Base-by-base conservation (phyloP, 2,797 vertebrate species). In the Sebastes kiyomatsui region DNA sequence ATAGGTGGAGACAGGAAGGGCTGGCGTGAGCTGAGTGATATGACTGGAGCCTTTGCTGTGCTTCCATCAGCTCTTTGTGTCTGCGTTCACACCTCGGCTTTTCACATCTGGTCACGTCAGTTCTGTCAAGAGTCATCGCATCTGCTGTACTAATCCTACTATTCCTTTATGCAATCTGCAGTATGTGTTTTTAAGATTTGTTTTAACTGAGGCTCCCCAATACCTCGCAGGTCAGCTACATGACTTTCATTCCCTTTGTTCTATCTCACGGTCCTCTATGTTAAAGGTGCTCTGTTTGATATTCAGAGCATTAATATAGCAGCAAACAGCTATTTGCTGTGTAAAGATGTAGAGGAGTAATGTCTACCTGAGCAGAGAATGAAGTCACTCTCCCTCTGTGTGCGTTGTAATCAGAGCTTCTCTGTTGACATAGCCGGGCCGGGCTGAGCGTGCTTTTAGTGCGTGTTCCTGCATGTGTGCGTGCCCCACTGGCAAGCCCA, bases 1-100 rank as follows among this genome's bases (percentile, higher is more conserved):
- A 92, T 96, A 95, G 93, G 79, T 93, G 92, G 83, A 93, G 89
- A 93, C 88, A 85, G 89, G 79, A 88, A 89, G 59, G 67, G 78
- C 88, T 85, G 75, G 52, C 66, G 52, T 74, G 73, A 86, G 81
- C 77, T 71, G 88, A 90, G 74, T 49, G 56, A 74, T 79, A n/a
- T 56, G 85, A 84, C 82, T 67, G 79, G 73, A 79, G 81, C 69
- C 72, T 59, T 49, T 7, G 64, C 22, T 66, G 70, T 72, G 75
- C 66, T 78, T 74, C 55, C 68, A 75, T 83, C 84, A 70, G 55
- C 28, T 25, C 69, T 67, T 65, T 77, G 64, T 80, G 84, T 85
- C 71, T 70, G 20, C 1, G 7, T 83, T 89, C 70, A 81, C 82
- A 81, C 75, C 80, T 22, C 13, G 30, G 20, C 49, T 60, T 49